Evolutionary conservation across 2,888 invertebrate species (phyloP).

Genomic region (Pseudococcus longispinus): DNA sequence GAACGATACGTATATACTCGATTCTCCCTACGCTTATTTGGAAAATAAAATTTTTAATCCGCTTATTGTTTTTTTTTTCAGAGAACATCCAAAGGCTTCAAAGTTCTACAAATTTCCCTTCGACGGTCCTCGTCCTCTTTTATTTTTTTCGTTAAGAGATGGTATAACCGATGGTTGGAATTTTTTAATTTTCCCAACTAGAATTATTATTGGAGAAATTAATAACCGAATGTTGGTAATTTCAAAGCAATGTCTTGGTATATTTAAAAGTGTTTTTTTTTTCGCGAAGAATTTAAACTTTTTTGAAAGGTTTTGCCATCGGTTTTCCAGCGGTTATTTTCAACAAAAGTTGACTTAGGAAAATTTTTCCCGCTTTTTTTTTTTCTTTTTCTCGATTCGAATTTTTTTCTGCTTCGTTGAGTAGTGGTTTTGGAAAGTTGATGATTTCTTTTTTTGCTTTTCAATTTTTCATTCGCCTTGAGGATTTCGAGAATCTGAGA

Average conservation of each 20-base stretch:
- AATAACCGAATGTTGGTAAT: conserved; percentile 7
- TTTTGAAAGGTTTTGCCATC: neutral
- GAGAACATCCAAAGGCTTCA: neutral
- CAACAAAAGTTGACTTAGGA: neutral
- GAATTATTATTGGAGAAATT: neutral
- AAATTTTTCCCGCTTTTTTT: neutral
- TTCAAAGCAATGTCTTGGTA: neutral
- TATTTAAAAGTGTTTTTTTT: neutral
- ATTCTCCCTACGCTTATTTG: conserved; percentile 8
- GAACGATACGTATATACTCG: neutral
- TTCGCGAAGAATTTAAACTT: neutral
- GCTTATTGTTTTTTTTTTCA: neutral
- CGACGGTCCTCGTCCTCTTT: neutral
- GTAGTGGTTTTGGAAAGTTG: neutral
- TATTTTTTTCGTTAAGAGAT: neutral
- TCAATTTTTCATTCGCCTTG: neutral
- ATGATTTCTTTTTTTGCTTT: neutral
- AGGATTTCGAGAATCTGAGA: neutral
- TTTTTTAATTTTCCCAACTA: neutral
- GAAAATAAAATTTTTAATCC: conserved; percentile 41
- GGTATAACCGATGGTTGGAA: neutral
- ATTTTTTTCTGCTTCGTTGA: neutral
- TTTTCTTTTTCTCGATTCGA: neutral
- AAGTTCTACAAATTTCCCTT: neutral
- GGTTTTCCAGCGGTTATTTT: neutral